Percentiles rank a stretch among this genome's conserved stretches.
phyloP scores from a whole-genome alignment of 2,113 vertebrate genomes.

The Cololabis saira region DNA sequence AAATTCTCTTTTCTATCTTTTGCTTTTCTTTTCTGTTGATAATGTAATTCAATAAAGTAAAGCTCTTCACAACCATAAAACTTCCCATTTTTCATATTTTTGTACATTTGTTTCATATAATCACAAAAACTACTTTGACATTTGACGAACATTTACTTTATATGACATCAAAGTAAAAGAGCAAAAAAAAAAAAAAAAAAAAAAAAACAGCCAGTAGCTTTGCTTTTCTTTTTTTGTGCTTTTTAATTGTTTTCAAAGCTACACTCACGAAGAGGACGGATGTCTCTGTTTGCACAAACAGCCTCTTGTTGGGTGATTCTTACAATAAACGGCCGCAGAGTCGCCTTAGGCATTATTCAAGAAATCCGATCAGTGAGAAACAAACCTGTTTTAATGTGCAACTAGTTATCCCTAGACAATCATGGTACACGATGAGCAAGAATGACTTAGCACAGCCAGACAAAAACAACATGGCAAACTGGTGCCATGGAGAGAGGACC shows the following conservation, averaged over 20 bases:
- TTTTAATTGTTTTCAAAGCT: slow-evolving; percentile 70
- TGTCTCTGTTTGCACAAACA: slow-evolving; percentile 47
- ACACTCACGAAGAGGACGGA: slow-evolving; percentile 40
- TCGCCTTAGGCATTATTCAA: slow-evolving; percentile 27
- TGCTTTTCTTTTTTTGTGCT: slow-evolving; percentile 74
- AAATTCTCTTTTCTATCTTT: slow-evolving; percentile 64
- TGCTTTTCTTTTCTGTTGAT: slow-evolving; percentile 64
- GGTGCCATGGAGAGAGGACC: slow-evolving; percentile 68
- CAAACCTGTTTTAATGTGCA: slow-evolving; percentile 45
- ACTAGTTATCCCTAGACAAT: slow-evolving; percentile 36
- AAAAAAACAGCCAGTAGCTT: slow-evolving; percentile 61
- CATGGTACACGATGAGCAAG: slow-evolving; percentile 31
- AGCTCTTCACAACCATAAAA: slow-evolving; percentile 82
- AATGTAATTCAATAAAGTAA: slow-evolving; percentile 78
- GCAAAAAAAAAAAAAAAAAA: slow-evolving; percentile 62
- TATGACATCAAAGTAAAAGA: slow-evolving; percentile 80
- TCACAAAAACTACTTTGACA: slow-evolving; percentile 82
- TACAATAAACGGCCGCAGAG: slow-evolving; percentile 37
- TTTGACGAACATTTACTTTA: slow-evolving; percentile 83
- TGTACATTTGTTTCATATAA: slow-evolving; percentile 76
- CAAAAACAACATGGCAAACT: slow-evolving; percentile 69
- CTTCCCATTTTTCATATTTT: slow-evolving; percentile 64
- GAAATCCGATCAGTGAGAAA: slow-evolving; percentile 18
- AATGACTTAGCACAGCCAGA: slow-evolving; percentile 66
- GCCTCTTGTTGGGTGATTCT: slow-evolving; percentile 33